Conservation (phyloP, 2,113 vertebrate species). For the Hypomesus transpacificus region DNA sequence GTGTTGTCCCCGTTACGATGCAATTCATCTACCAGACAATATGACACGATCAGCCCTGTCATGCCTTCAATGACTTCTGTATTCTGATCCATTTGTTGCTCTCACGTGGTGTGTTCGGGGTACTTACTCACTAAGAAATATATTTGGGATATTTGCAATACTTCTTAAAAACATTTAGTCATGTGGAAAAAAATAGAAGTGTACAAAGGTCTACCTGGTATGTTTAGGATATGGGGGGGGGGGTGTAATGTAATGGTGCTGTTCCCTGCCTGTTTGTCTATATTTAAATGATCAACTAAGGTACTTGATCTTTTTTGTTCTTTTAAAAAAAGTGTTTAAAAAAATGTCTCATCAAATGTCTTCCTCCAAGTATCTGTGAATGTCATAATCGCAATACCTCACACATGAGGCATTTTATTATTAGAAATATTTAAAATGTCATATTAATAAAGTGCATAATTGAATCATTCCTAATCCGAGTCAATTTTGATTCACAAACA, state of each 20-base stretch:
- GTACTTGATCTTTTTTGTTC: slow-evolving; percentile 21
- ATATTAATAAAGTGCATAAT: too few relatives aligned
- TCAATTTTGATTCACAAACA: background rate
- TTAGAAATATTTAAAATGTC: too few relatives aligned
- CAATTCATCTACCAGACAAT: background rate
- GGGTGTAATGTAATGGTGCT: background rate
- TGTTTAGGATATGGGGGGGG: background rate
- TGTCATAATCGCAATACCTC: slow-evolving; percentile 15
- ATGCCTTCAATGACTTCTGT: slow-evolving; percentile 3
- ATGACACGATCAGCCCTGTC: background rate
- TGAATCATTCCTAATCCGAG: background rate
- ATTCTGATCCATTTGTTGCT: slow-evolving; percentile 40
- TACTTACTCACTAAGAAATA: slow-evolving; percentile 24
- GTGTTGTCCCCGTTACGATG: background rate
- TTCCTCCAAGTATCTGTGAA: slow-evolving; percentile 1
- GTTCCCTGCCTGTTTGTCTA: slow-evolving; percentile 6
- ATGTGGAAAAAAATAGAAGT: slow-evolving; percentile 9
- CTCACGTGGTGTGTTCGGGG: slow-evolving; percentile 12
- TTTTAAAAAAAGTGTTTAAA: slow-evolving; percentile 4
- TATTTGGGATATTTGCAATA: slow-evolving; percentile 34
- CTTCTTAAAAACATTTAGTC: slow-evolving; percentile 23
- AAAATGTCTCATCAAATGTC: background rate
- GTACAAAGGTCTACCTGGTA: background rate
- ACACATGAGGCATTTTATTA: slow-evolving; percentile 11
- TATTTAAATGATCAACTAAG: slow-evolving; percentile 23